Conservation (phyloP, 1,140 invertebrate species). For the Diuraphis noxia region DNA sequence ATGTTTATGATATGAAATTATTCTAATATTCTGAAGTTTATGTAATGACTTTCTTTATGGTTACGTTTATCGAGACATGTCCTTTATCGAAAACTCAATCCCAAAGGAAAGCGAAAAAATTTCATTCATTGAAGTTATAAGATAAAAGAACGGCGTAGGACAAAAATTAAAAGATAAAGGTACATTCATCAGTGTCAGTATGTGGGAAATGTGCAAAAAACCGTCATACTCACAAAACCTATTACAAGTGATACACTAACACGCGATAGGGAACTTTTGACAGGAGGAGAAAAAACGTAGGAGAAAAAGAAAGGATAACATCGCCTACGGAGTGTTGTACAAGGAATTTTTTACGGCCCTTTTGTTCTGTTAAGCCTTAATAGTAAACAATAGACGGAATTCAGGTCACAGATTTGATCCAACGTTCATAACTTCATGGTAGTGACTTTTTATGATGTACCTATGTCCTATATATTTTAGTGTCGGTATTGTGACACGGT, state of each 20-base stretch:
- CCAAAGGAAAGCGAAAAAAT: neutral
- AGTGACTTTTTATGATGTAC: slow-evolving; percentile 29
- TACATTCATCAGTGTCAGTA: slow-evolving; percentile 48
- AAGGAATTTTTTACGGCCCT: slow-evolving; percentile 29
- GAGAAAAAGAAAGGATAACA: slow-evolving; percentile 18
- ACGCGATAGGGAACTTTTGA: neutral
- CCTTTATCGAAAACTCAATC: neutral
- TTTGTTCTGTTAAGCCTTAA: slow-evolving; percentile 22
- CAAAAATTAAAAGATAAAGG: slow-evolving; percentile 47
- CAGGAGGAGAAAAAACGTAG: neutral
- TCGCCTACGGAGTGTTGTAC: slow-evolving; percentile 28
- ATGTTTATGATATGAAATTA: neutral
- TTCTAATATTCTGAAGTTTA: neutral
- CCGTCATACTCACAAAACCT: slow-evolving; percentile 5
- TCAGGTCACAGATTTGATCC: slow-evolving; percentile 45
- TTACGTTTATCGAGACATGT: neutral
- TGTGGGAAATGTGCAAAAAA: slow-evolving; percentile 14
- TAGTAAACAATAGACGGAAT: slow-evolving; percentile 42
- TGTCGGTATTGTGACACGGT: neutral
- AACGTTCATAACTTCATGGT: neutral
- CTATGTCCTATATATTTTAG: slow-evolving; percentile 44
- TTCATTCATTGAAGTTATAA: neutral
- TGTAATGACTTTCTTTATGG: neutral
- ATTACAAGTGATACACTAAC: neutral
- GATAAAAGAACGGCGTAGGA: neutral